Percentiles rank a stretch among this genome's conserved stretches.
Conservation (phyloP, 2,888 invertebrate species). For the Scaptomyza parva region DNA sequence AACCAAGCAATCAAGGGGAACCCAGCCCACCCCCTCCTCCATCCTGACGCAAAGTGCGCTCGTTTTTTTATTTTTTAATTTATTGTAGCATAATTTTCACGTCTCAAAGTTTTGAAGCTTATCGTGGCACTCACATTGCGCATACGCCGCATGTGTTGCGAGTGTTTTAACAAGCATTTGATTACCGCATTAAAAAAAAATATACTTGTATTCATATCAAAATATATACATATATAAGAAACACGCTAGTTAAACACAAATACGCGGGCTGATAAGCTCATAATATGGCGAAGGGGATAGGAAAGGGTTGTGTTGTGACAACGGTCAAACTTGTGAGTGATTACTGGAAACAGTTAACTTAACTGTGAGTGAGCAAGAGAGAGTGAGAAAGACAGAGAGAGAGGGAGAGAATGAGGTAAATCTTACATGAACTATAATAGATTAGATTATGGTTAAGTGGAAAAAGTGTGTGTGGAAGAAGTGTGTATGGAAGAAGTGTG, state of each 20-base stretch:
- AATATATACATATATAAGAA: too few species aligned
- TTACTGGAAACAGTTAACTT: slow-evolving; percentile 27
- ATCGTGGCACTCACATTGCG: slow-evolving; percentile 46
- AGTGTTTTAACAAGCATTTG: slow-evolving; percentile 70
- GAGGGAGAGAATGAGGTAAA: slow-evolving; percentile 38
- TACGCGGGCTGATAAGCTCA: slow-evolving; percentile 46
- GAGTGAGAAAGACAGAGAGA: not conserved
- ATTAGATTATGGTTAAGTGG: slow-evolving; percentile 50
- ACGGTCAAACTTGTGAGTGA: slow-evolving; percentile 33
- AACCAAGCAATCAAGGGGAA: slow-evolving; percentile 43
- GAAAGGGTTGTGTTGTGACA: slow-evolving; percentile 26
- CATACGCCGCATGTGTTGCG: slow-evolving; percentile 62
- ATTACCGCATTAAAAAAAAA: slow-evolving; percentile 69
- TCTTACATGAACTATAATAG: slow-evolving; percentile 54
- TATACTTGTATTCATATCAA: too few species aligned
- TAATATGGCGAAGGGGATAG: not conserved
- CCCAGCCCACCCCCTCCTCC: not conserved
- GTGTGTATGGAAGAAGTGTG: too few species aligned
- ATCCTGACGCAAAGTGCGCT: not conserved
- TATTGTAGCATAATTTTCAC: slow-evolving; percentile 65
- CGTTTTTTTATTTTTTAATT: slow-evolving; percentile 53
- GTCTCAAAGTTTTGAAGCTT: slow-evolving; percentile 25
- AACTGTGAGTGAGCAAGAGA: not conserved
- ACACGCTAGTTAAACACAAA: slow-evolving; percentile 60
- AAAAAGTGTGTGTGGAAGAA: too few species aligned